These are phyloP conservation scores for Penaeus vannamei DNA, from an alignment of 1,140 invertebrate species.

Conservation along the genomic window DNA sequence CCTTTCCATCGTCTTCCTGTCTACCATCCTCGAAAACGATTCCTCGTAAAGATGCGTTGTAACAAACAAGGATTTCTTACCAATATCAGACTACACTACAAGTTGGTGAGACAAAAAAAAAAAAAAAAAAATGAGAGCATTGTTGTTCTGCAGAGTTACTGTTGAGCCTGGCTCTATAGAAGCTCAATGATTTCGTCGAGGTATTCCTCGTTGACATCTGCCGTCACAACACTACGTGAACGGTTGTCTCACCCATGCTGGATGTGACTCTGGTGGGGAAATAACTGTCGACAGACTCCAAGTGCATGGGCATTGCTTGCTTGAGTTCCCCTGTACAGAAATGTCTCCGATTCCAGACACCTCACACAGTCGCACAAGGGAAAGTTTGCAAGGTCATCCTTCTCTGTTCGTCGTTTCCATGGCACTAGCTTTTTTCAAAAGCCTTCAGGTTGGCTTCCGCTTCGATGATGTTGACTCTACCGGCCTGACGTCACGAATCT, in stretches of 20 bases:
- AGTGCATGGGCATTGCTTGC: slow-evolving; percentile 51
- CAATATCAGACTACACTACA: slow-evolving; percentile 39
- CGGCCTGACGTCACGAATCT: background rate
- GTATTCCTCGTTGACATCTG: background rate
- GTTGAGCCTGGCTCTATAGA: slow-evolving; percentile 36
- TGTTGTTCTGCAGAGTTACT: slow-evolving; percentile 42
- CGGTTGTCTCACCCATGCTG: too few species aligned
- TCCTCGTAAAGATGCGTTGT: slow-evolving; percentile 38
- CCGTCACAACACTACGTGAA: background rate
- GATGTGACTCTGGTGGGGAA: slow-evolving; percentile 16
- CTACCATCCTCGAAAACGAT: slow-evolving; percentile 27
- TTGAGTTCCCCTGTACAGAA: slow-evolving; percentile 51
- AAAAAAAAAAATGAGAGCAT: slow-evolving; percentile 5
- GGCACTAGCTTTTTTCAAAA: slow-evolving; percentile 57
- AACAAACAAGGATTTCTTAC: slow-evolving; percentile 32
- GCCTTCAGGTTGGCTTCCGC: slow-evolving; percentile 57
- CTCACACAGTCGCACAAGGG: slow-evolving; percentile 56
- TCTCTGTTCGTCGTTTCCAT: slow-evolving; percentile 65
- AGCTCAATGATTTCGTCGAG: slow-evolving; percentile 48
- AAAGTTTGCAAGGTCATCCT: slow-evolving; percentile 66
- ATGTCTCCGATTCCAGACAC: slow-evolving; percentile 44
- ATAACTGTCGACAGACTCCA: slow-evolving; percentile 35
- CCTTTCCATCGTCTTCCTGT: slow-evolving; percentile 41
- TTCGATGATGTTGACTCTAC: slow-evolving; percentile 56
- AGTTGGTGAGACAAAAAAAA: slow-evolving; percentile 46